Conservation (phyloP, 2,888 invertebrate species). For the Eueremaeus valkanovi region DNA sequence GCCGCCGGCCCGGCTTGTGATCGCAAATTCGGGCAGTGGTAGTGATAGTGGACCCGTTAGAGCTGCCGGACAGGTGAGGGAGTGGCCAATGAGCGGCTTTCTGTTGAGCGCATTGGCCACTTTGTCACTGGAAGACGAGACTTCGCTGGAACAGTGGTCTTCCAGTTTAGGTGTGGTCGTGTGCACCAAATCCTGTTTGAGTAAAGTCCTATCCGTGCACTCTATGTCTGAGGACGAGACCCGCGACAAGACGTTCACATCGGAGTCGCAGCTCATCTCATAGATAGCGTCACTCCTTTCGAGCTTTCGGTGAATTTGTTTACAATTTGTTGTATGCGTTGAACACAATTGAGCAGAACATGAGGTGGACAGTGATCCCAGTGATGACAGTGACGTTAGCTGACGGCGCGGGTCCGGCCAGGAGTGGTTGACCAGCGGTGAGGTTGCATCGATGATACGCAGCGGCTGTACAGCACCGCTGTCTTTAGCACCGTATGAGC, state of each 20-base stretch:
- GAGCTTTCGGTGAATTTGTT: constrained; percentile 21
- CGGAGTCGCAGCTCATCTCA: constrained; percentile 23
- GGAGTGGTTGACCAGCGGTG: constrained; percentile 32
- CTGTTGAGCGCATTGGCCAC: neutral
- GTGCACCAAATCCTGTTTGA: constrained; percentile 41
- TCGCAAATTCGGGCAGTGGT: constrained; percentile 81
- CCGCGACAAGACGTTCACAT: neutral
- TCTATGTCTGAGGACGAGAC: constrained; percentile 37
- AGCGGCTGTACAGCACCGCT: constrained; percentile 36
- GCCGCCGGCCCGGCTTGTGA: constrained; percentile 40
- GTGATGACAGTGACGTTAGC: neutral
- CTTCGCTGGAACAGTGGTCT: constrained; percentile 40
- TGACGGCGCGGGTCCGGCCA: constrained; percentile 39
- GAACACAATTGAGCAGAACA: constrained; percentile 33
- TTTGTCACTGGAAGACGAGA: constrained; percentile 41
- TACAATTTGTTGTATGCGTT: constrained; percentile 28
- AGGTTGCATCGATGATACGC: constrained; percentile 34
- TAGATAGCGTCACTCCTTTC: constrained; percentile 35
- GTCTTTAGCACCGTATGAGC: constrained; percentile 39
- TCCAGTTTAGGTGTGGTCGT: constrained; percentile 34
- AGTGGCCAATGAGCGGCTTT: too few species aligned
- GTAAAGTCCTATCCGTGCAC: constrained; percentile 14
- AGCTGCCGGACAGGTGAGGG: neutral
- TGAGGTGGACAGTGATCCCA: constrained; percentile 18
- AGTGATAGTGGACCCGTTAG: constrained; percentile 52